phyloP scores from a whole-genome alignment of 2,888 invertebrate species.

The Coleophora deauratella region DNA sequence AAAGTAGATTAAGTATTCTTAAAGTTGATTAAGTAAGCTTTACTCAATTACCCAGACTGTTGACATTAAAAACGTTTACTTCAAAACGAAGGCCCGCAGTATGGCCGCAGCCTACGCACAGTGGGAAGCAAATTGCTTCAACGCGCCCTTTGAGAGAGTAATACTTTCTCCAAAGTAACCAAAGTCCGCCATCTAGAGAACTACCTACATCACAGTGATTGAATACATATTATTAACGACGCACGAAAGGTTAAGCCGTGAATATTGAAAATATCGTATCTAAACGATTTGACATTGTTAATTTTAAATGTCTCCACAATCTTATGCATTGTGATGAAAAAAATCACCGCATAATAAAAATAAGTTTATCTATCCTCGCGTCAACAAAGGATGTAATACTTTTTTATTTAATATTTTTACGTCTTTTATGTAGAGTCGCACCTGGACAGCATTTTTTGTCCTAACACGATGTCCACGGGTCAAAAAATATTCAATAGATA shows the following conservation, averaged over 20 bases:
- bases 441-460: constrained; percentile 57
- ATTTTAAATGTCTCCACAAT: too few species aligned
- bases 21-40: too few species aligned
- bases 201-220: not conserved
- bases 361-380: constrained; percentile 22
- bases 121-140: constrained; percentile 57
- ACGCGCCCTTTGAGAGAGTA: constrained; percentile 17
- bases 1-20: too few species aligned
- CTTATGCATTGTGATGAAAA: too few species aligned
- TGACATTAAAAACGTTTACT: too few species aligned
- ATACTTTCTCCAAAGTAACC: constrained; percentile 6
- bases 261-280: too few species aligned
- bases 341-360: not conserved
- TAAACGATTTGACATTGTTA: too few species aligned
- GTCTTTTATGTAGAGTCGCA: constrained; percentile 52
- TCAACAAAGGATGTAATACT: constrained; percentile 23
- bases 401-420: constrained; percentile 12
- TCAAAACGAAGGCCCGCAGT: too few species aligned
- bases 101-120: constrained; percentile 39
- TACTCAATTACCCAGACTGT: too few species aligned
- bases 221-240: not conserved
- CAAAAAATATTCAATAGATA: constrained; percentile 61
- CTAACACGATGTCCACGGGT: constrained; percentile 53
- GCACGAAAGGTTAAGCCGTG: too few species aligned
- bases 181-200: not conserved